A percentile compares a stretch with the other conserved stretches of the same genome.
Evolutionary conservation across 2,797 vertebrate species (phyloP).

Genomic region (Danio choprae): DNA sequence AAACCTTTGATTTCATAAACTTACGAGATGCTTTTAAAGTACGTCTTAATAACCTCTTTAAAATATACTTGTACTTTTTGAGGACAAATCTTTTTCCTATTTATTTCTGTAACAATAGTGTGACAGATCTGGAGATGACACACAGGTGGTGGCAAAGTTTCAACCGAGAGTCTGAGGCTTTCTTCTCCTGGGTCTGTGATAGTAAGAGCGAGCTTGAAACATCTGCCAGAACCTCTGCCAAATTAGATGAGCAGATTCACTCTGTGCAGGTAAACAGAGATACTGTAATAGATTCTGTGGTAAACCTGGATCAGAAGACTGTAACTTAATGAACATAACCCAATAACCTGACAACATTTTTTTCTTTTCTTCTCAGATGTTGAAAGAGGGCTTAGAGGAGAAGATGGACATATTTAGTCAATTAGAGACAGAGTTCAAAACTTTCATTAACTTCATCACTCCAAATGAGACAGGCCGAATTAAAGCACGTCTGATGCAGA

Average conservation of each 20-base stretch:
- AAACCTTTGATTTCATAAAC: too few species aligned
- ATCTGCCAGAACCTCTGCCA: constrained; percentile 76
- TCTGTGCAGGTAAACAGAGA: constrained; percentile 84
- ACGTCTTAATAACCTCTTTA: too few species aligned
- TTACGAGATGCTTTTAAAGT: too few species aligned
- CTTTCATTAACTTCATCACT: constrained; percentile 85
- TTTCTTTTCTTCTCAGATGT: constrained; percentile 70
- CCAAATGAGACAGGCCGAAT: constrained; percentile 88
- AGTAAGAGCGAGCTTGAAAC: constrained; percentile 88
- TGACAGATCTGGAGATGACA: constrained; percentile 89
- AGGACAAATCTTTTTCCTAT: not conserved
- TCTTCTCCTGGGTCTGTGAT: constrained; percentile 90
- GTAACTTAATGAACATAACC: not conserved
- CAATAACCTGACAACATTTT: constrained; percentile 4
- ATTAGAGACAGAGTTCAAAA: constrained; percentile 85
- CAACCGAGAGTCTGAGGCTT: constrained; percentile 85
- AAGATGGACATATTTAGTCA: constrained; percentile 76
- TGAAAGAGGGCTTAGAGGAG: constrained; percentile 77
- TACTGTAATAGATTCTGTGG: not conserved
- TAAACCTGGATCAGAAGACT: constrained; percentile 1
- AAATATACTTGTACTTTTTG: too few species aligned
- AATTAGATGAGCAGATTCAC: constrained; percentile 85
- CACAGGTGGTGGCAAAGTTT: constrained; percentile 91
- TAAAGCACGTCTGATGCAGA: constrained; percentile 89
- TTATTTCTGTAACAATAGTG: constrained; percentile 72